These are phyloP conservation scores for Chironomus tentans DNA, from an alignment of 2,888 invertebrate species.

Conservation along the genomic window DNA sequence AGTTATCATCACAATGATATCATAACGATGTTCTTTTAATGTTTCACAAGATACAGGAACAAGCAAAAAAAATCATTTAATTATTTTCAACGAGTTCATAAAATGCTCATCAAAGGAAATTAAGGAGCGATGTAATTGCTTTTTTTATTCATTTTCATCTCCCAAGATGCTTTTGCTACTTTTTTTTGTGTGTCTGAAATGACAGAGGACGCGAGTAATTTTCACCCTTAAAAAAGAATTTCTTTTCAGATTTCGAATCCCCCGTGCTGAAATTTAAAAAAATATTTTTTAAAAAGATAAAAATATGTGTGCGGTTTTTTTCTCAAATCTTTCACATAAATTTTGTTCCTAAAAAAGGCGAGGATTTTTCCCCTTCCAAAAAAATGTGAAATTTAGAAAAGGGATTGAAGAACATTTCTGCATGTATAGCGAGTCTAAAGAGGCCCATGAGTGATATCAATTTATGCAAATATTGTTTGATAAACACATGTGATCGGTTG, in stretches of 20 bases:
- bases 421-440: neutral
- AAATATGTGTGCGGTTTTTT: conserved; percentile 5
- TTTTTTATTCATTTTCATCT: neutral
- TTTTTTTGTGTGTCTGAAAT: neutral
- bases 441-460: conserved; percentile 8
- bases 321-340: conserved; percentile 19
- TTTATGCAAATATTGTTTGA: conserved; percentile 22
- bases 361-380: neutral
- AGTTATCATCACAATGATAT: conserved; percentile 4
- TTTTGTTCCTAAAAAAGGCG: neutral
- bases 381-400: neutral
- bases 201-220: neutral
- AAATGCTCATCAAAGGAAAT: conserved; percentile 26
- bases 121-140: conserved; percentile 15
- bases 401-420: neutral
- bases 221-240: conserved; percentile 4
- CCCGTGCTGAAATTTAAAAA: conserved; percentile 1
- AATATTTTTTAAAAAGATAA: conserved; percentile 12
- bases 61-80: conserved; percentile 6
- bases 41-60: neutral
- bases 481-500: conserved; percentile 18
- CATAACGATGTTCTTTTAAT: conserved; percentile 1
- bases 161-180: neutral
- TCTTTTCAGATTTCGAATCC: neutral
- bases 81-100: conserved; percentile 23